These are phyloP conservation scores for Nasonovia ribisnigri DNA, from an alignment of 2,888 invertebrate species.

Conservation along the genomic window DNA sequence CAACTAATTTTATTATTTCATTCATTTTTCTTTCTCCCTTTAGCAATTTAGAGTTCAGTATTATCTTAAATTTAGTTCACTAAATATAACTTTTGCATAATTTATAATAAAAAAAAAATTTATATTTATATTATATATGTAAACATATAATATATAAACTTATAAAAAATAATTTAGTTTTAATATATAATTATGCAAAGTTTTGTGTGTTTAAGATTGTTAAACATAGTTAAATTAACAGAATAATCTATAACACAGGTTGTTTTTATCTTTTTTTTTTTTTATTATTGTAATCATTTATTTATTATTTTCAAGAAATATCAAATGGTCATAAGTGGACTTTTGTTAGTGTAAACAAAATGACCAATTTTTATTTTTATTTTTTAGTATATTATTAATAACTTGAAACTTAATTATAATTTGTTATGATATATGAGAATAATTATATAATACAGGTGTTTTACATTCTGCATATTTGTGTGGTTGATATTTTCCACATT, in stretches of 20 bases:
- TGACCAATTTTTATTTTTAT: conserved; percentile 55
- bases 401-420: conserved; percentile 59
- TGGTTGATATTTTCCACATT: conserved; percentile 40
- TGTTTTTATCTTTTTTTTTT: conserved; percentile 55
- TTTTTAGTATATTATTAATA: conserved; percentile 61
- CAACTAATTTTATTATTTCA: conserved; percentile 59
- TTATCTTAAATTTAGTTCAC: conserved; percentile 61
- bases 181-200: conserved; percentile 53
- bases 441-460: conserved; percentile 64
- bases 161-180: conserved; percentile 49
- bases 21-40: conserved; percentile 42
- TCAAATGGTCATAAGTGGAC: conserved; percentile 53
- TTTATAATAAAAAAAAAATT: conserved; percentile 48
- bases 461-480: conserved; percentile 61
- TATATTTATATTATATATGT: conserved; percentile 34
- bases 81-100: conserved; percentile 44
- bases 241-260: conserved; percentile 56
- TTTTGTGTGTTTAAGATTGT: conserved; percentile 62
- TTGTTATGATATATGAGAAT: conserved; percentile 64
- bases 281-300: conserved; percentile 60
- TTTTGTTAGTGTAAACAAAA: conserved; percentile 52
- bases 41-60: conserved; percentile 62
- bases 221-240: conserved; percentile 63
- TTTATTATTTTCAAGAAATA: conserved; percentile 62
- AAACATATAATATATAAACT: conserved; percentile 35